A percentile compares a stretch with the other conserved stretches of the same genome.
These are phyloP conservation scores for Chrysotoxum bicinctum DNA, from an alignment of 2,888 invertebrate genomes.

Conservation along the genomic window DNA sequence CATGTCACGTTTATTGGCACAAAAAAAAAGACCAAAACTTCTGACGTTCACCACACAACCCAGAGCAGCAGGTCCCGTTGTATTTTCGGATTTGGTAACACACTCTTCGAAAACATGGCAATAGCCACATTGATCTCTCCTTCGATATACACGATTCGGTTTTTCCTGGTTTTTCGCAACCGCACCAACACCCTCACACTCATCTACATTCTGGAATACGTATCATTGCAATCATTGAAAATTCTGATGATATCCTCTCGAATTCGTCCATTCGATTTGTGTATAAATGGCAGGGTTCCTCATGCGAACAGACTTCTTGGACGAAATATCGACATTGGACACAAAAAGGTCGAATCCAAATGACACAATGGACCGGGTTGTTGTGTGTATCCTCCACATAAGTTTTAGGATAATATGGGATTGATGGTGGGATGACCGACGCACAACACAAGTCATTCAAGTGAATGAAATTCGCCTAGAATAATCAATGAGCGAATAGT, in stretches of 20 bases:
- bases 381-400: background rate
- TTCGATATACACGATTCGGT: constrained; percentile 3
- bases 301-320: constrained; percentile 47
- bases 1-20: constrained; percentile 71
- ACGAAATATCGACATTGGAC: constrained; percentile 51
- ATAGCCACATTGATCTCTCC: constrained; percentile 51
- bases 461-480: constrained; percentile 68
- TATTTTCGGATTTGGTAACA: constrained; percentile 47
- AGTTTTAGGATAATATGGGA: background rate
- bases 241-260: constrained; percentile 68
- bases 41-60: constrained; percentile 13
- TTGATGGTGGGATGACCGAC: background rate
- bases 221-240: constrained; percentile 64
- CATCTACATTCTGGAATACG: constrained; percentile 7
- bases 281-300: constrained; percentile 31
- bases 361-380: constrained; percentile 24
- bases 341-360: constrained; percentile 47
- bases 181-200: constrained; percentile 3
- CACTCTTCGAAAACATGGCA: constrained; percentile 36
- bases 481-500: constrained; percentile 65
- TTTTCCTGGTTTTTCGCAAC: constrained; percentile 15
- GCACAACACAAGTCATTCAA: constrained; percentile 42
- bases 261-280: constrained; percentile 48
- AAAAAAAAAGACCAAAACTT: constrained; percentile 53
- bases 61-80: constrained; percentile 2